Base-by-base conservation (phyloP, 2,797 vertebrate genomes). In the Coccyzus lansbergi region DNA sequence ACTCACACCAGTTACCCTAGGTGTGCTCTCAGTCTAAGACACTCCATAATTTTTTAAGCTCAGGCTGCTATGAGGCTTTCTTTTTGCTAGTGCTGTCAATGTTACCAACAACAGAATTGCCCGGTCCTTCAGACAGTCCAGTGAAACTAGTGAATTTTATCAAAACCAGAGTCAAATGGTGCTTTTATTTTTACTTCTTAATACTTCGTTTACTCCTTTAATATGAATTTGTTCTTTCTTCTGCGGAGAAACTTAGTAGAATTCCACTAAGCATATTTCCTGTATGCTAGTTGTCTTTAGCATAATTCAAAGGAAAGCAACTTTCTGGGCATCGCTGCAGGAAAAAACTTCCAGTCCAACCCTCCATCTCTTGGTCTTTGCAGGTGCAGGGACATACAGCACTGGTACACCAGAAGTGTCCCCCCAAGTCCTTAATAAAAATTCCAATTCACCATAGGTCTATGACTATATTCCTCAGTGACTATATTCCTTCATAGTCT, bases 261-360 rank as follows among this genome's bases (percentile, higher is more conserved):
- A 70, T 53, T 88, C 67, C 80, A 79, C 48, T 16, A 25, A 71
- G 17, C 22, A 49, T 3, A 3, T 25, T 77, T 80, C n/a, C 40
- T 24, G 9, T 18, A 10, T 33, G 26, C n/a, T 3, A 91, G 17
- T 7, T 80, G 8, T 29, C 49, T 64, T 29, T 12, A 74, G 6
- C 15, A 10, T 5, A 70, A 36, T 36, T 42, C 36, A 82, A 58
- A 86, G 24, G 26, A 82, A 38, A 74, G 20, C 22, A 80, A 31
- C 38, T 70, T 84, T 52, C 8, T 0, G 0, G 46, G 24, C 15
- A 31, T 12, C 7, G 2, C 26, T 64, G 31, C 36, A 82, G 64
- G 40, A 90, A 82, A 70, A 62, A 56, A 12, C 40, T 88, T 68
- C 15, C 26, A 7, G 18, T 71, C 38, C 59, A 86, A 82, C 44